A percentile compares a stretch with the other conserved stretches of the same genome.
Conservation (phyloP, 2,113 vertebrate genomes). For the Cathartes aura region DNA sequence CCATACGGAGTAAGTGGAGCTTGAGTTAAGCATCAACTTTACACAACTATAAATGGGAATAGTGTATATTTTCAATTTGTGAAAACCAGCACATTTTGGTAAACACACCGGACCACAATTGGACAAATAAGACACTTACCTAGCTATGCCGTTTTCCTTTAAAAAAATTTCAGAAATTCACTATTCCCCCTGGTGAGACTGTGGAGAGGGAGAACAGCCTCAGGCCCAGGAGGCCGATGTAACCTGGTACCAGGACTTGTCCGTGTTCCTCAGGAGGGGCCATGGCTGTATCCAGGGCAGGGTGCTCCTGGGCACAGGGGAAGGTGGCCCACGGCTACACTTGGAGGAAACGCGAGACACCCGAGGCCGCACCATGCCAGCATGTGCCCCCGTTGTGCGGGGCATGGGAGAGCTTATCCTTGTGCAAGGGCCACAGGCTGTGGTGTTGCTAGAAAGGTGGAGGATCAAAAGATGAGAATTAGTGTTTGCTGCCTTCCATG, state of each 20-base stretch:
- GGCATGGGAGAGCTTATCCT: not conserved
- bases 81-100: not conserved
- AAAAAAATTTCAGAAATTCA: not conserved
- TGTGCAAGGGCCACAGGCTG: not conserved
- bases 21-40: not conserved
- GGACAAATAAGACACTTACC: not conserved
- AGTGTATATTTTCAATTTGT: not conserved
- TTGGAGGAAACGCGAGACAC: rapidly evolving
- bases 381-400: not conserved
- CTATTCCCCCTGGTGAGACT: not conserved
- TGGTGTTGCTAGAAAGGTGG: not conserved
- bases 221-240: not conserved
- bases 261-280: not conserved
- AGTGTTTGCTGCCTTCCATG: not conserved
- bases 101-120: not conserved
- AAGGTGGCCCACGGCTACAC: not conserved
- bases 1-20: not conserved
- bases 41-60: not conserved
- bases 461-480: not conserved
- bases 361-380: rapidly evolving
- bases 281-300: rapidly evolving
- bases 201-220: not conserved
- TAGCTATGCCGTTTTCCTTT: not conserved
- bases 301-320: not conserved
- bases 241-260: not conserved